Evolutionary conservation across 2,888 invertebrate species (phyloP).

Genomic region (Agrotis clavis): DNA sequence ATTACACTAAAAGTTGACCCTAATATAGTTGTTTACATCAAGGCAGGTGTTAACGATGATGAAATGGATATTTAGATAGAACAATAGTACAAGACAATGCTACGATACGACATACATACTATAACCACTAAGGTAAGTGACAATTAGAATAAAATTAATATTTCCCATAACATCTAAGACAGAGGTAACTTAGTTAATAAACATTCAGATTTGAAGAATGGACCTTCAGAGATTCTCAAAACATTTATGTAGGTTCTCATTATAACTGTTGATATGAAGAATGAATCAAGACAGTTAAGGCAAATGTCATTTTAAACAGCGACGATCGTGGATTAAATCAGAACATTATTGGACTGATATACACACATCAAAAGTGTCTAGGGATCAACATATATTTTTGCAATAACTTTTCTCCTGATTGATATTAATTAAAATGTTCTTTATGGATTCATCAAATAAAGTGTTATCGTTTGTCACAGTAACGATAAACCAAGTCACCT

Average conservation of each 20-base stretch:
- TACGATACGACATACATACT: background rate
- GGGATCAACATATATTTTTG: too few relatives aligned
- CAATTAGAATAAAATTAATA: background rate
- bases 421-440: too few relatives aligned
- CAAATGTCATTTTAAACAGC: too few relatives aligned
- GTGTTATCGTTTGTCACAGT: too few relatives aligned
- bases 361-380: too few relatives aligned
- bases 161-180: background rate
- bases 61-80: too few relatives aligned
- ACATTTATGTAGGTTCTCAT: background rate
- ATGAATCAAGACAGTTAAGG: background rate
- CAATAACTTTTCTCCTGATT: too few relatives aligned
- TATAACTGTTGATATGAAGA: background rate
- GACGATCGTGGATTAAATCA: background rate
- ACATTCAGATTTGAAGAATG: background rate
- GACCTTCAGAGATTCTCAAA: background rate
- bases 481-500: too few relatives aligned
- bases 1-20: background rate
- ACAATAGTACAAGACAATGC: too few relatives aligned
- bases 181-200: background rate
- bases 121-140: background rate
- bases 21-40: background rate
- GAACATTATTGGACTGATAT: background rate
- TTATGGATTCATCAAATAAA: too few relatives aligned
- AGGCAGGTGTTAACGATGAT: too few relatives aligned